Percentiles rank a stretch among this genome's conserved stretches.
Conservation (phyloP, 2,797 vertebrate species). For the Threskiornis aethiopicus region DNA sequence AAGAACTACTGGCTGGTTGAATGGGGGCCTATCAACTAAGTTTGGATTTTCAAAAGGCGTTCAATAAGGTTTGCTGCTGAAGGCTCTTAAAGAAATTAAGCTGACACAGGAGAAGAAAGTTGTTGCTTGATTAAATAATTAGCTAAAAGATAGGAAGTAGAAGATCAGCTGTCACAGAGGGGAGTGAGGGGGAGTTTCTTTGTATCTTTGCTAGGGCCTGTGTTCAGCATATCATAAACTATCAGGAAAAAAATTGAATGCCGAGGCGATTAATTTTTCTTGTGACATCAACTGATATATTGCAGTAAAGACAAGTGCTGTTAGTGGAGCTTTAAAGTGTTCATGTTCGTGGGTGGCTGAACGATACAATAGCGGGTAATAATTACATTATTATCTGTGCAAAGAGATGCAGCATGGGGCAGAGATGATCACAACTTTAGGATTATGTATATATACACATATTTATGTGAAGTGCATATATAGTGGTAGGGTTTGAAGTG, state of each 20-base stretch:
- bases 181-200: neutral
- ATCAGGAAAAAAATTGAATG: neutral
- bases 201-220: neutral
- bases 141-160: neutral
- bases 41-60: neutral
- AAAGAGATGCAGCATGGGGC: neutral
- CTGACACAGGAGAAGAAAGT: neutral
- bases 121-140: neutral
- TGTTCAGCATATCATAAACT: neutral
- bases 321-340: neutral
- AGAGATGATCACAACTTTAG: neutral
- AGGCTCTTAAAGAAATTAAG: neutral
- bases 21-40: accelerated
- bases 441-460: neutral
- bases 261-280: neutral
- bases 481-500: neutral
- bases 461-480: neutral
- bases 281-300: neutral
- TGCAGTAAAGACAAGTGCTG: neutral
- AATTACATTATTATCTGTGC: no score
- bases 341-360: neutral
- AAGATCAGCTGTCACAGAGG: neutral
- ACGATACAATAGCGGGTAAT: neutral
- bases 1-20: neutral
- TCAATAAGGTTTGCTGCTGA: neutral